Evolutionary conservation across 2,113 vertebrate genomes (phyloP).

Genomic region (Anser cygnoides): DNA sequence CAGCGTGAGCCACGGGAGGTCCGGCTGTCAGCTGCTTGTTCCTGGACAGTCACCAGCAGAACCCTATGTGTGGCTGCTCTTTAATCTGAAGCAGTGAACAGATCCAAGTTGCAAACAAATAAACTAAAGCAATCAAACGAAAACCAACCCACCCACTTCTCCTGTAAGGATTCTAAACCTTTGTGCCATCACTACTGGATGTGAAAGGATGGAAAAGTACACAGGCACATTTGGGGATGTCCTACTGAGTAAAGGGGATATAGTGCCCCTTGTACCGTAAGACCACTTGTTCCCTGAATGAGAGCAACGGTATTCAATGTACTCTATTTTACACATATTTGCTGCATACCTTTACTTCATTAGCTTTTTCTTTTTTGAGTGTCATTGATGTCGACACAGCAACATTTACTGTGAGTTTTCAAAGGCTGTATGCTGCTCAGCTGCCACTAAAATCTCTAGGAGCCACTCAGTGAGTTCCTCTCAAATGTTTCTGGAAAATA

Average conservation of each 20-base stretch:
- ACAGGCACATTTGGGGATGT: neutral
- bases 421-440: neutral
- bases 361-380: neutral
- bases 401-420: neutral
- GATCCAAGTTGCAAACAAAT: neutral
- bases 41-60: neutral
- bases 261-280: neutral
- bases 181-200: neutral
- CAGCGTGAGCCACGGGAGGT: neutral
- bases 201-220: neutral
- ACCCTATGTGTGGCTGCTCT: neutral
- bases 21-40: neutral
- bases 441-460: neutral
- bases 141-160: neutral
- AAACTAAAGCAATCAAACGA: neutral
- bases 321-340: neutral
- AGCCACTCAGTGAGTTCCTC: neutral
- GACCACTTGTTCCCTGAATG: neutral
- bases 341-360: neutral
- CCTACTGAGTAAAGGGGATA: neutral
- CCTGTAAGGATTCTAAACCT: neutral
- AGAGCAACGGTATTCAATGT: neutral
- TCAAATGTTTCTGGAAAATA: neutral
- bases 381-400: neutral
- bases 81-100: neutral